Evolutionary conservation across 2,113 vertebrate genomes (phyloP), one percentile per base, ranked within the genome.

Genomic region (Percina caprodes): DNA sequence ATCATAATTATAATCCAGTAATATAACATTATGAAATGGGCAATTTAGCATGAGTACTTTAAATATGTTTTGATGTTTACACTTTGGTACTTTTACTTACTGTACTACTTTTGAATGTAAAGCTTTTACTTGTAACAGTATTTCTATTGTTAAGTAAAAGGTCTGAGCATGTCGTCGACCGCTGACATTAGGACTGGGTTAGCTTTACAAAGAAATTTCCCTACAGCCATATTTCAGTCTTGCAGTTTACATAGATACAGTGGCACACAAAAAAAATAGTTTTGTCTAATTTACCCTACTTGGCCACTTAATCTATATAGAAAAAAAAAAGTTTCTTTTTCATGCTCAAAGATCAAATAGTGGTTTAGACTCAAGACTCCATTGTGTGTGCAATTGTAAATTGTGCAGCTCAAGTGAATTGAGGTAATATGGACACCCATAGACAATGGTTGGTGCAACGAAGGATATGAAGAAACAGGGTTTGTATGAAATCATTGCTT

Each of bases 401-500:
- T 4, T 30, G 42, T 8, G n/a, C 1, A 0, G 42, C 0, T 39
- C 15, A 60, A 10, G 5, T 58, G 14, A 76, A 62, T 76, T 35
- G 30, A 30, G 23, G 56, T n/a, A 67, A 73, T 16, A 12, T 42
- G 0, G 26, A 51, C 24, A 30, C 2, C 7, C 2, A 2, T n/a
- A 54, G 39, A 62, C 0, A n/a, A 11, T 93, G 90, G 86, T 92
- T 93, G 87, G 92, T 92, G 92, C 85, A 91, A 92, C 92, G 86
- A 71, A 82, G 81, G 83, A 88, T 60, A 42, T 89, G 79, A 78
- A 48, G 85, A 83, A 84, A 88, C 23, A 0, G 59, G 56, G 6
- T 18, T 58, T 51, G 2, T 59, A 24, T 35, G 54, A 26, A 77
- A 79, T 0, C 1, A 6, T 83, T 84, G 80, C 74, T 82, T 87